These are phyloP conservation scores for Falco punctatus DNA, from an alignment of 2,113 vertebrate genomes.

Conservation along the genomic window DNA sequence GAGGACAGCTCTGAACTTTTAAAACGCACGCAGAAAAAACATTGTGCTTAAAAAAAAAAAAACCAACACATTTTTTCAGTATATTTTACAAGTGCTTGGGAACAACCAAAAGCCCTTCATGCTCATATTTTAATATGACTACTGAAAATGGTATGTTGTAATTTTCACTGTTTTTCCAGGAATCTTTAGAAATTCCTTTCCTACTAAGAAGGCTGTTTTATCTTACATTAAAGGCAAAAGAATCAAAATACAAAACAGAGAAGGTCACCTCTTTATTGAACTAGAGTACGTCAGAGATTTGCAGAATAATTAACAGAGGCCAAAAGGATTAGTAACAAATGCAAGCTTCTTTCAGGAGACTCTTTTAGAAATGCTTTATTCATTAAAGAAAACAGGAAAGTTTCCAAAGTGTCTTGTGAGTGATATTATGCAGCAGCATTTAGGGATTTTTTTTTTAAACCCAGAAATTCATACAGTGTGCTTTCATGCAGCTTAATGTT, in stretches of 20 bases:
- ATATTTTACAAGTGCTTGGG: background rate
- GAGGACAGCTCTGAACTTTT: background rate
- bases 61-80: accelerated
- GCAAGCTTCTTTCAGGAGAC: background rate
- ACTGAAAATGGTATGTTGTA: background rate
- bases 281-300: background rate
- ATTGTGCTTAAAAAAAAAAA: too few species aligned
- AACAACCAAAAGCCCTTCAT: background rate
- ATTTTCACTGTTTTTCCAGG: background rate
- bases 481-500: background rate
- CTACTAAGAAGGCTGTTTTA: background rate
- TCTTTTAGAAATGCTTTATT: background rate
- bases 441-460: background rate
- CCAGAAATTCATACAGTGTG: background rate
- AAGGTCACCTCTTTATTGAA: background rate
- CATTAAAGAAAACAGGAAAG: background rate
- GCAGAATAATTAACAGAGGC: background rate
- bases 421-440: background rate
- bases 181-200: background rate
- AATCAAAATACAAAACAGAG: conserved; percentile 2
- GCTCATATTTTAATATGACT: background rate
- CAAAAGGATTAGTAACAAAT: conserved; percentile 10
- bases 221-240: conserved; percentile 15
- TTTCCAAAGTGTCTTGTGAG: background rate
- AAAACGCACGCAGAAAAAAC: background rate